Evolutionary conservation across 2,888 invertebrate genomes (phyloP).

Genomic region (Synergus umbraculus): DNA sequence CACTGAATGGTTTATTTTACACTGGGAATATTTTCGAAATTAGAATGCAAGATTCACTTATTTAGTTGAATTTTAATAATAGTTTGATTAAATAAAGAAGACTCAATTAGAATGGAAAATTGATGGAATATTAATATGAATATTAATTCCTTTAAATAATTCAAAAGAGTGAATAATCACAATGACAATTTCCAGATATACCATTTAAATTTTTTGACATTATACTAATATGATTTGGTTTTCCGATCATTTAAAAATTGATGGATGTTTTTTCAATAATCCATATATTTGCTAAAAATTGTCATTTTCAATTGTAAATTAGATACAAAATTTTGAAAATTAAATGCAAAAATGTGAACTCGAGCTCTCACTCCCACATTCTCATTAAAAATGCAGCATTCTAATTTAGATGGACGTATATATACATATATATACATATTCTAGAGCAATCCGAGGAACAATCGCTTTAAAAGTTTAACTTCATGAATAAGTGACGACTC

Average conservation of each 20-base stretch:
- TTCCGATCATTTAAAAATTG: neutral
- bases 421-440: too few species aligned
- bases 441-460: too few species aligned
- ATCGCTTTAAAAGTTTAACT: neutral
- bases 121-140: neutral
- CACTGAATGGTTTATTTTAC: neutral
- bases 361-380: neutral
- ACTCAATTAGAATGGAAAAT: too few species aligned
- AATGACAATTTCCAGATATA: too few species aligned
- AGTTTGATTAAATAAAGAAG: too few species aligned
- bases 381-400: neutral
- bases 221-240: neutral
- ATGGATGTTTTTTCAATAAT: neutral
- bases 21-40: too few species aligned
- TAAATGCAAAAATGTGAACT: neutral
- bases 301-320: neutral
- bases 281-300: too few species aligned
- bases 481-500: constrained; percentile 11
- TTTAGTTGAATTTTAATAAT: too few species aligned
- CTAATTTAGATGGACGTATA: neutral
- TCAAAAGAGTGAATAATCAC: neutral
- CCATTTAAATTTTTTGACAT: too few species aligned
- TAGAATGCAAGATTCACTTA: too few species aligned
- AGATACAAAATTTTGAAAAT: neutral
- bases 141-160: neutral